Evolutionary conservation across 2,888 invertebrate species (phyloP), one percentile per base, ranked within the genome.

Genomic region (Hypolimnas misippus): DNA sequence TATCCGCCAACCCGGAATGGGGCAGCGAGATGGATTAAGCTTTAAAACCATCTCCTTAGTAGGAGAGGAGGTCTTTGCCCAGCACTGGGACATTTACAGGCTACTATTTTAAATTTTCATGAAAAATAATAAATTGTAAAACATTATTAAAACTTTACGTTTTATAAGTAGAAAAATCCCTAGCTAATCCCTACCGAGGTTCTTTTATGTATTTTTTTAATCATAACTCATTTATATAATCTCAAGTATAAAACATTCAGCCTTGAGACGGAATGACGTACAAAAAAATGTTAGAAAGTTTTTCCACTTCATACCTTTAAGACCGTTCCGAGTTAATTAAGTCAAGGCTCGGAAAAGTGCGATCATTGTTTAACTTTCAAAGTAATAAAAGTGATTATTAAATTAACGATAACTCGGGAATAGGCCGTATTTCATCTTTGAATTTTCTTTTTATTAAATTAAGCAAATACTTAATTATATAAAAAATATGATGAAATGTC

Each of bases 281-380:
- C 14, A 44, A 56, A 65, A n/a, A 63, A 65, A 50, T 53, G 19
- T 63, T 59, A 57, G 63, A 63, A 70, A 71, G 68, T 68, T 63
- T 70, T 69, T 63, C 63, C 57, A 68, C 56, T 58, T 63, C 59
- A 64, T 66, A 67, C 66, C 67, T 57, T 62, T 63, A 65, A 63
- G 61, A 65, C 63, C 62, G 63, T 62, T 53, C 63, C 50, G 65
- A 73, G 70, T 73, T 74, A 75, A 76, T 75, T 75, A 73, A 69
- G 69, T 67, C 62, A 54, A 57, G 57, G 31, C 29, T 58, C 19
- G 2, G 52, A 54, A 53, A 53, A 52, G 61, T 56, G 54, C 54
- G 62, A 65, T 51, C 63, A 65, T 67, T 65, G 72, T 71, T 70
- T 70, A 66, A 71, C 68, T 74, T 73, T 62, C 14, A 16, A 62